Percentiles rank a stretch among this genome's conserved stretches.
These are phyloP conservation scores for Solenopsis invicta DNA, from an alignment of 1,140 invertebrate species.

Conservation along the genomic window DNA sequence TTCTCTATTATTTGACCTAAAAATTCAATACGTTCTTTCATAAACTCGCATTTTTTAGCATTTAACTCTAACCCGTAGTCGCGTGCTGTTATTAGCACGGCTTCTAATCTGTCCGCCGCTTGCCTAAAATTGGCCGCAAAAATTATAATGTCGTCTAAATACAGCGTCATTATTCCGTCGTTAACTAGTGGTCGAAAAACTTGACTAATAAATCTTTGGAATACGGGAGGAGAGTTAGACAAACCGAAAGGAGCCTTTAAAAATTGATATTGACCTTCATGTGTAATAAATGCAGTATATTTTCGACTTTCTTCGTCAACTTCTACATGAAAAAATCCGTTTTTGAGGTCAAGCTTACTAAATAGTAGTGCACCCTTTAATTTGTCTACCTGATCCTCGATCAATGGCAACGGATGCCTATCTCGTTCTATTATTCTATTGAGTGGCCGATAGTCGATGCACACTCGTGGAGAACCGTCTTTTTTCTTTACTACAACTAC, in stretches of 20 bases:
- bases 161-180: background rate
- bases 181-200: conserved; percentile 4
- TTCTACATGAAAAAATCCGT: conserved; percentile 19
- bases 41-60: conserved; percentile 40
- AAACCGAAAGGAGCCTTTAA: conserved; percentile 11
- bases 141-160: conserved; percentile 33
- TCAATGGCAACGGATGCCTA: background rate
- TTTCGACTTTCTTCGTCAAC: conserved; percentile 21
- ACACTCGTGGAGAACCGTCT: background rate
- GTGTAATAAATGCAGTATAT: conserved; percentile 27
- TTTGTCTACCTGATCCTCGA: conserved; percentile 22
- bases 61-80: conserved; percentile 24
- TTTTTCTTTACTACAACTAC: conserved; percentile 42
- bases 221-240: background rate
- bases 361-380: background rate
- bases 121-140: background rate
- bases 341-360: background rate
- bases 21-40: background rate
- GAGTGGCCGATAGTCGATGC: conserved; percentile 37
- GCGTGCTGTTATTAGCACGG: background rate
- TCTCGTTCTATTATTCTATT: conserved; percentile 23
- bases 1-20: background rate
- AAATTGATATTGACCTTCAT: conserved; percentile 19
- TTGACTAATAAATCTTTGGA: conserved; percentile 37
- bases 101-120: background rate